Conservation (phyloP, 2,797 vertebrate species). For the Apogon talboti region DNA sequence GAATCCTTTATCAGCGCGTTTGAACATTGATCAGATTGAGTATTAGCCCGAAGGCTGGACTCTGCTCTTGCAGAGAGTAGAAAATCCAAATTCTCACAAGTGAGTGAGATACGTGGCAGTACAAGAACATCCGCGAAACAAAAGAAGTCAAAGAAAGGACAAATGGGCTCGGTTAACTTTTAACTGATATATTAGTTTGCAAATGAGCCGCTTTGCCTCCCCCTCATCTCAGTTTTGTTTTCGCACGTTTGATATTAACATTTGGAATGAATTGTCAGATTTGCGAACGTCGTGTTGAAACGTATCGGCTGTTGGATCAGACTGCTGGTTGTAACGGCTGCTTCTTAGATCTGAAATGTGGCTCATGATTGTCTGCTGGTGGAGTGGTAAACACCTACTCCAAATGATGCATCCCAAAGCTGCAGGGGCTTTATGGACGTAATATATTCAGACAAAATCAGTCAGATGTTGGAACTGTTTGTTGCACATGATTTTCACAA, state of each 20-base stretch:
- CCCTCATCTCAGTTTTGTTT: conserved; percentile 13
- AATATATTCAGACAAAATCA: conserved; percentile 25
- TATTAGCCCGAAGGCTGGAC: conserved; percentile 65
- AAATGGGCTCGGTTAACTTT: conserved; percentile 20
- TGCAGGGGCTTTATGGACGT: conserved; percentile 25
- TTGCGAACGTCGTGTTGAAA: conserved; percentile 24
- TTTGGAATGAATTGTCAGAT: conserved; percentile 17
- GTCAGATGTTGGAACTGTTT: conserved; percentile 13
- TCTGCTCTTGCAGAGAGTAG: conserved; percentile 44
- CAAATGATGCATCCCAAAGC: conserved; percentile 55
- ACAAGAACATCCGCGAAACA: conserved; percentile 35
- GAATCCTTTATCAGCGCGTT: conserved; percentile 73
- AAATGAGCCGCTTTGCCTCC: conserved; percentile 18
- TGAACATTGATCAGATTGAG: conserved; percentile 76
- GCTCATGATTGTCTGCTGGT: conserved; percentile 33
- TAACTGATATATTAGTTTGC: conserved; percentile 6
- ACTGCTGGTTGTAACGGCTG: conserved; percentile 13
- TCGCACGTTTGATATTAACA: conserved; percentile 12
- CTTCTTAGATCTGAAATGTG: conserved; percentile 43
- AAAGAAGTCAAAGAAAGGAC: conserved; percentile 43
- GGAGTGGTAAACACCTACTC: conserved; percentile 52
- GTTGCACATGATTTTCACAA: conserved; percentile 11
- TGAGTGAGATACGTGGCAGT: conserved; percentile 14
- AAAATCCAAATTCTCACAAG: conserved; percentile 56
- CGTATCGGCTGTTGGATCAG: conserved; percentile 17